Percentiles rank a stretch among this genome's conserved stretches.
Evolutionary conservation across 2,888 invertebrate genomes (phyloP).

Genomic region (Spilarctia lutea): DNA sequence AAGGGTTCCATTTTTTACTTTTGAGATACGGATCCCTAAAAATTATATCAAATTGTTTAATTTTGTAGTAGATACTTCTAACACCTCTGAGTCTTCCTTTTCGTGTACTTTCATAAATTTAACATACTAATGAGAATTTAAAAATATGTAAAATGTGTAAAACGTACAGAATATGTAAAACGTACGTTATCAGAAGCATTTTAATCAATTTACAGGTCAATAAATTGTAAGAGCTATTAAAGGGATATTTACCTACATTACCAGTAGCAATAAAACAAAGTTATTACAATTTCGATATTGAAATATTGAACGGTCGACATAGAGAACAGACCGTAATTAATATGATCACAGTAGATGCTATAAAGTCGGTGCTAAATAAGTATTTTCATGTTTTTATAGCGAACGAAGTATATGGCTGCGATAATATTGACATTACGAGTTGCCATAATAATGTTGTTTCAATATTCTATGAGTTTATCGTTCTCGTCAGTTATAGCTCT

Average conservation of each 20-base stretch:
- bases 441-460: conserved; percentile 62
- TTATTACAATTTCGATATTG: conserved; percentile 55
- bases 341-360: conserved; percentile 62
- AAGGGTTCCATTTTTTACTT: too few species aligned
- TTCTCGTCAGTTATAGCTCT: conserved; percentile 45
- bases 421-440: conserved; percentile 64
- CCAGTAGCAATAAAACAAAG: conserved; percentile 46
- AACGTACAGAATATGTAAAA: conserved; percentile 19
- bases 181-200: conserved; percentile 16
- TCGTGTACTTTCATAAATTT: conserved; percentile 23
- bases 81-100: conserved; percentile 28
- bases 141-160: conserved; percentile 18
- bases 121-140: conserved; percentile 5
- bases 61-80: conserved; percentile 46
- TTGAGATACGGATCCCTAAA: too few species aligned
- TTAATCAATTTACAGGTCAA: conserved; percentile 38
- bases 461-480: conserved; percentile 64
- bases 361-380: conserved; percentile 73
- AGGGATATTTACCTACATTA: conserved; percentile 21
- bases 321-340: conserved; percentile 69
- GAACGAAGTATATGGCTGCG: conserved; percentile 55
- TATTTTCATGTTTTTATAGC: conserved; percentile 71
- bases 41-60: conserved; percentile 57
- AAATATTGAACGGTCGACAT: conserved; percentile 60
- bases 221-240: conserved; percentile 27